Evolutionary conservation across 2,797 vertebrate genomes (phyloP).

Genomic region (Masticophis lateralis): DNA sequence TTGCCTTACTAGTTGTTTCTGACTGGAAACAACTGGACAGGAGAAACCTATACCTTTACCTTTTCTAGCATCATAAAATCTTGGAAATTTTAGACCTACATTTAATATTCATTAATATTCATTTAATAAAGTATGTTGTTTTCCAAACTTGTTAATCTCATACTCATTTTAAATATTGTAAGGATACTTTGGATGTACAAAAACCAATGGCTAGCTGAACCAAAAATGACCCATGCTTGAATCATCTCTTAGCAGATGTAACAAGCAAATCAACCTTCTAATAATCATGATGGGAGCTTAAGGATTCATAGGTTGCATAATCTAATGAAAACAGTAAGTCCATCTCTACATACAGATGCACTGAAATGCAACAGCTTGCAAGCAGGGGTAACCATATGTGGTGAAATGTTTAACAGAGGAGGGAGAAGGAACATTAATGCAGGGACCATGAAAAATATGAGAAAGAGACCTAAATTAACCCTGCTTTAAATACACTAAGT

Average conservation of each 20-base stretch:
- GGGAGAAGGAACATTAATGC: neutral
- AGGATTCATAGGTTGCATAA: neutral
- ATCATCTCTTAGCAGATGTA: neutral
- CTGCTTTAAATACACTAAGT: neutral
- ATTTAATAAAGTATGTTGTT: slow-evolving; percentile 56
- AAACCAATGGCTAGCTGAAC: neutral
- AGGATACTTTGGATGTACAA: neutral
- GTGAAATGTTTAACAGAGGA: neutral
- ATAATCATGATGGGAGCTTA: neutral
- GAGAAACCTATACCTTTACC: no score
- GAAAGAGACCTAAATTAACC: neutral
- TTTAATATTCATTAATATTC: slow-evolving; percentile 24
- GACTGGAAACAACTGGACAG: no score
- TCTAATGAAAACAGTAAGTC: neutral
- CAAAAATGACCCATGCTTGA: neutral
- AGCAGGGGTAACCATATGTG: neutral
- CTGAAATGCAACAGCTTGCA: neutral
- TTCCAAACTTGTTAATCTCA: slow-evolving; percentile 34
- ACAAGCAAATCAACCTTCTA: neutral
- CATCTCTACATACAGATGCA: neutral
- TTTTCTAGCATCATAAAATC: slow-evolving; percentile 18
- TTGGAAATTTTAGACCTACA: slow-evolving; percentile 46
- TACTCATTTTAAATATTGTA: slow-evolving; percentile 4
- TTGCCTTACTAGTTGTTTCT: no score
- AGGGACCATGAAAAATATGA: neutral